phyloP scores from a whole-genome alignment of 1,140 invertebrate species.

The Drosophila nigromelanica region DNA sequence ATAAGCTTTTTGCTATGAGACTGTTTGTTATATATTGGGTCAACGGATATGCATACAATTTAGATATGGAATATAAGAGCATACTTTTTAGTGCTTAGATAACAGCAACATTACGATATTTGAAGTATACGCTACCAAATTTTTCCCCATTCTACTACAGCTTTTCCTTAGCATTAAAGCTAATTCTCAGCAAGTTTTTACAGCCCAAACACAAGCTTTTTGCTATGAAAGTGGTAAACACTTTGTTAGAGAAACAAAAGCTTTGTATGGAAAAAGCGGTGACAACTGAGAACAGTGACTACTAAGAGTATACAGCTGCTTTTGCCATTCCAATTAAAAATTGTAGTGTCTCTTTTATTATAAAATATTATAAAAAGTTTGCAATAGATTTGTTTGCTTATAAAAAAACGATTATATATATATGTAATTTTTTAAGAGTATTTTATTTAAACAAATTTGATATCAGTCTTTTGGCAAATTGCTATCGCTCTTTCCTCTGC shows the following conservation, averaged over 20 bases:
- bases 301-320: too few relatives aligned
- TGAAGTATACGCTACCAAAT: too few relatives aligned
- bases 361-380: too few relatives aligned
- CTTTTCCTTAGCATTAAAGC: neutral
- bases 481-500: slow-evolving; percentile 93
- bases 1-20: slow-evolving; percentile 14
- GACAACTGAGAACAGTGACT: neutral
- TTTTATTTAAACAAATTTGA: slow-evolving; percentile 40
- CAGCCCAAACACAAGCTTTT: neutral
- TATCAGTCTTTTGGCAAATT: slow-evolving; percentile 91
- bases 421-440: neutral
- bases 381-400: too few relatives aligned
- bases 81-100: neutral
- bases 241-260: too few relatives aligned
- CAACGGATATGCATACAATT: too few relatives aligned
- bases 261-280: neutral
- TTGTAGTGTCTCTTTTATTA: too few relatives aligned
- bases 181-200: neutral
- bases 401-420: neutral
- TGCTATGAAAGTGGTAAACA: neutral
- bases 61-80: too few relatives aligned
- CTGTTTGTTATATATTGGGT: too few relatives aligned
- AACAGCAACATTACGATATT: too few relatives aligned
- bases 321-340: too few relatives aligned
- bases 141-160: too few relatives aligned